A percentile compares a stretch with the other conserved stretches of the same genome.
Evolutionary conservation across 2,888 invertebrate species (phyloP).

Genomic region (Gymnocheta viridis): DNA sequence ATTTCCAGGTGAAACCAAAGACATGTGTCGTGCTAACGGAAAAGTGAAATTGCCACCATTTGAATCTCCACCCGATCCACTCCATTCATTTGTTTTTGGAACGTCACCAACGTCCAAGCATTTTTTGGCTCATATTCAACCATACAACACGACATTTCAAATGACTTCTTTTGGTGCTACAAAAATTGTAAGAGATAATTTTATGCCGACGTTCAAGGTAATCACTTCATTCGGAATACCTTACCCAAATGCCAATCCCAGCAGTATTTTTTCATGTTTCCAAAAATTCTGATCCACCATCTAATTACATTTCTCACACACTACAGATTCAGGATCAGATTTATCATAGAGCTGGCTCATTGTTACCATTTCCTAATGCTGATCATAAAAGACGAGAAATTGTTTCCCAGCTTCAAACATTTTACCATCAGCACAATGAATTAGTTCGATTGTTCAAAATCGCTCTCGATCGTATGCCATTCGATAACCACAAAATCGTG

Average conservation of each 20-base stretch:
- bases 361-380: neutral
- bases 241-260: neutral
- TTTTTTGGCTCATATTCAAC: constrained; percentile 1
- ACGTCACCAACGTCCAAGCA: neutral
- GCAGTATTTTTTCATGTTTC: neutral
- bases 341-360: too few species aligned
- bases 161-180: constrained; percentile 36
- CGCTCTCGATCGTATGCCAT: constrained; percentile 40
- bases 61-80: constrained; percentile 3
- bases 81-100: neutral
- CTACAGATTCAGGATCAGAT: constrained; percentile 3
- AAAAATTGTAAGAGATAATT: neutral
- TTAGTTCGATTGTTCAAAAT: constrained; percentile 45
- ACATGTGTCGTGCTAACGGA: too few species aligned
- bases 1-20: too few species aligned
- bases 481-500: too few species aligned
- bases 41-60: constrained; percentile 14
- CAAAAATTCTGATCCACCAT: neutral
- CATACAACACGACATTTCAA: constrained; percentile 11
- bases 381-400: constrained; percentile 14
- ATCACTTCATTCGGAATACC: neutral
- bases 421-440: constrained; percentile 50
- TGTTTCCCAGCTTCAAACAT: constrained; percentile 24
- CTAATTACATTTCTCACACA: neutral
- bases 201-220: constrained; percentile 14